A percentile compares a stretch with the other conserved stretches of the same genome.
Conservation (phyloP, 2,888 invertebrate species). For the Diarsia brunnea region DNA sequence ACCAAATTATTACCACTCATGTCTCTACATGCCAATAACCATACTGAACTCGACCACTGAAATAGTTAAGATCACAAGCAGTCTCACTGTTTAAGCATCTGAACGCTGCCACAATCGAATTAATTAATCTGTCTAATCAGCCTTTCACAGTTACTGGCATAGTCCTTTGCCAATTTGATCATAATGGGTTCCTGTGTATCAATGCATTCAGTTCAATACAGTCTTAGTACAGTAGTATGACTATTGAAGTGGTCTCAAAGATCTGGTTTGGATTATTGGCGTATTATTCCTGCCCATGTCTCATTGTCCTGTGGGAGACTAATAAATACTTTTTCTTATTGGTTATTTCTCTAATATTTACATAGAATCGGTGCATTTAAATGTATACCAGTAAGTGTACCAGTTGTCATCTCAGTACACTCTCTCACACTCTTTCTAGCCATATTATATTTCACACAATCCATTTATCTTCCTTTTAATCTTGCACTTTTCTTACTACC, state of each 20-base stretch:
- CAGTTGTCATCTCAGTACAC: not conserved
- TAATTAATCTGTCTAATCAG: slow-evolving; percentile 15
- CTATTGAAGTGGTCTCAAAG: not conserved
- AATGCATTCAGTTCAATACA: not conserved
- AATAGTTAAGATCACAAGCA: slow-evolving; percentile 27
- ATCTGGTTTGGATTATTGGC: not conserved
- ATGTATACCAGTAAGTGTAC: not conserved
- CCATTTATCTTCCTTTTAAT: slow-evolving; percentile 30
- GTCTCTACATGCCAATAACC: slow-evolving; percentile 37
- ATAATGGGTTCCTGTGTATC: slow-evolving; percentile 8
- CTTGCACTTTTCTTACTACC: not conserved
- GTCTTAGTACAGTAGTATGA: not conserved
- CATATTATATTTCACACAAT: slow-evolving; percentile 18
- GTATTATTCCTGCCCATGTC: not conserved
- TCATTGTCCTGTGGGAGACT: too few species aligned
- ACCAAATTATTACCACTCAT: not conserved
- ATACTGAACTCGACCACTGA: slow-evolving; percentile 19
- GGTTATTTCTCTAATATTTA: not conserved
- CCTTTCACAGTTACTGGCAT: not conserved
- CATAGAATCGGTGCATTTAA: too few species aligned
- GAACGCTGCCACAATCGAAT: slow-evolving; percentile 24
- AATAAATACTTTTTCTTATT: too few species aligned
- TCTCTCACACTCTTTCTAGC: not conserved
- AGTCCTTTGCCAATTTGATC: slow-evolving; percentile 16
- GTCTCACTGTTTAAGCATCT: not conserved